A percentile compares a stretch with the other conserved stretches of the same genome.
Evolutionary conservation across 2,888 invertebrate species (phyloP).

Genomic region (Chorisops tibialis): DNA sequence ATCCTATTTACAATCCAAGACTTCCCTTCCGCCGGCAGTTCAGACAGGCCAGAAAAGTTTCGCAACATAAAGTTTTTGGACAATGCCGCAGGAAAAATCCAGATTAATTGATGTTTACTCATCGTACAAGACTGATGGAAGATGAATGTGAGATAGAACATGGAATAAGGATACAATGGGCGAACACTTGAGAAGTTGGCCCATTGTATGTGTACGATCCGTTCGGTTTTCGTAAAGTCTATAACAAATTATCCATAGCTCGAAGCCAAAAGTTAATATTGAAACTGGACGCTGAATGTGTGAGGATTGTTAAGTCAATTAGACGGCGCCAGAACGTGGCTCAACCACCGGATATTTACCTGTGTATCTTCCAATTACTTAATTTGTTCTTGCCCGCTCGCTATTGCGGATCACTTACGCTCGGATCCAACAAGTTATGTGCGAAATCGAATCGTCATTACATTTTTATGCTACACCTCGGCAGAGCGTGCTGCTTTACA

Average conservation of each 20-base stretch:
- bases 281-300: conserved; percentile 3
- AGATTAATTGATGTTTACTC: conserved; percentile 25
- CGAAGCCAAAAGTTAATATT: conserved; percentile 15
- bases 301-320: conserved; percentile 13
- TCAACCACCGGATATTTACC: conserved; percentile 1
- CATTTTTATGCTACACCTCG: no score
- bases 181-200: background rate
- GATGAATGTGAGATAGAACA: background rate
- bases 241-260: conserved; percentile 12
- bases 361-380: background rate
- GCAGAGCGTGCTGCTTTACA: no score
- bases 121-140: conserved; percentile 21
- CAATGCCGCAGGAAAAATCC: conserved; percentile 18
- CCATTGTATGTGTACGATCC: background rate
- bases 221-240: conserved; percentile 3
- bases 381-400: no score
- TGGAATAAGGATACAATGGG: background rate
- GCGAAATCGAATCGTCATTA: no score
- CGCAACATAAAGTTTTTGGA: conserved; percentile 19
- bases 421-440: no score
- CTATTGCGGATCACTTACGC: no score
- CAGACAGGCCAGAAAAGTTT: conserved; percentile 3
- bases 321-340: conserved; percentile 8
- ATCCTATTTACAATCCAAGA: background rate
- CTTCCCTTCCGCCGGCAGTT: background rate